Percentiles rank a stretch among this genome's conserved stretches.
Evolutionary conservation across 2,888 invertebrate genomes (phyloP).

Genomic region (Spatulosminthurus flaviceps): DNA sequence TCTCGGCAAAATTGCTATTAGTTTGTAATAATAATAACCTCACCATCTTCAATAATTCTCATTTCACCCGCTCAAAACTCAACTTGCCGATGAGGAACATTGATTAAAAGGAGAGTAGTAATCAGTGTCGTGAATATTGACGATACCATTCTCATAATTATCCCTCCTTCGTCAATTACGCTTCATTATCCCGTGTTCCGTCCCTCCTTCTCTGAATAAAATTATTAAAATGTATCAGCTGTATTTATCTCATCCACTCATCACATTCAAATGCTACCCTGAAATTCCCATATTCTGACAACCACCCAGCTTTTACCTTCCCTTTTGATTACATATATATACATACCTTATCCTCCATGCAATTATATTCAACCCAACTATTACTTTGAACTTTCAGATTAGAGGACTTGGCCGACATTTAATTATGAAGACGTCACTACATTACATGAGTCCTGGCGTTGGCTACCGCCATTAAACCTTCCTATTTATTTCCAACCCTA

Average conservation of each 20-base stretch:
- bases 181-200: neutral
- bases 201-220: neutral
- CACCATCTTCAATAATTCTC: slow-evolving; percentile 1
- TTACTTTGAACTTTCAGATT: no score
- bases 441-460: neutral
- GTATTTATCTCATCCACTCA: no score
- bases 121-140: slow-evolving; percentile 1
- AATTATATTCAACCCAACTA: no score
- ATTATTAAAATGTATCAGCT: neutral
- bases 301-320: no score
- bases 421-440: slow-evolving; percentile 9
- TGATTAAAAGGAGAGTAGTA: neutral
- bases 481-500: no score
- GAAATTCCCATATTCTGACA: no score
- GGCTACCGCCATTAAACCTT: neutral
- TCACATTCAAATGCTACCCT: no score
- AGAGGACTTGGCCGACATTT: neutral
- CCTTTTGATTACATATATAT: no score
- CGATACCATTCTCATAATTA: slow-evolving; percentile 1
- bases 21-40: no score
- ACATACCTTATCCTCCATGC: no score
- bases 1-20: no score
- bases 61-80: neutral
- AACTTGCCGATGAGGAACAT: neutral
- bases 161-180: neutral